Evolutionary conservation across 2,113 vertebrate genomes (phyloP).

Genomic region (Brienomyrus brachyistius): DNA sequence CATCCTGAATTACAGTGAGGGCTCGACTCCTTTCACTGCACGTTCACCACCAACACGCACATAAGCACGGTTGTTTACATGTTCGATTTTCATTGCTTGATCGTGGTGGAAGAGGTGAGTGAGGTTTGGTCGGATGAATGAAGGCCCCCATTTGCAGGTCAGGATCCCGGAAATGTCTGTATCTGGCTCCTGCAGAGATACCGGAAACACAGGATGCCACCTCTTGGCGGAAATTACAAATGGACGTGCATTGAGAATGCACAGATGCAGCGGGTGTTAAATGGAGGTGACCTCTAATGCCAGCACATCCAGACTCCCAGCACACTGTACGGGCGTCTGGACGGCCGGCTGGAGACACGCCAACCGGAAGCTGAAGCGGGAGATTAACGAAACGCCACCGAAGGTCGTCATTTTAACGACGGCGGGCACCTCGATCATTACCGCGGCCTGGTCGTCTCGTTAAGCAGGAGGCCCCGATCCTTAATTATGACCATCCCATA

Average conservation of each 20-base stretch:
- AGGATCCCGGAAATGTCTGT: constrained; percentile 2
- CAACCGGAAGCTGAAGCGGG: not conserved
- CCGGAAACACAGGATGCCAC: not conserved
- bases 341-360: not conserved
- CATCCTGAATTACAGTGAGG: constrained; percentile 21
- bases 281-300: not conserved
- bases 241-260: not conserved
- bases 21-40: constrained; percentile 37
- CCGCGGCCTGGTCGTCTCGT: not conserved
- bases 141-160: not conserved
- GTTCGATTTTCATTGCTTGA: not conserved
- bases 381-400: not conserved
- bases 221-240: not conserved
- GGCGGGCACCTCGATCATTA: not conserved
- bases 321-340: not conserved
- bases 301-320: not conserved
- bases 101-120: not conserved
- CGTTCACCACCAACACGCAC: not conserved
- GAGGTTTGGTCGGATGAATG: not conserved
- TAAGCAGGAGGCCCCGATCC: not conserved
- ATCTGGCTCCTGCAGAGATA: not conserved
- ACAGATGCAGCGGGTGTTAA: not conserved
- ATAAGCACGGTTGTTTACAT: not conserved
- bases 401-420: not conserved
- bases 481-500: constrained; percentile 11